These are phyloP conservation scores for Heliconius erato DNA, from an alignment of 2,888 invertebrate species.

Conservation along the genomic window DNA sequence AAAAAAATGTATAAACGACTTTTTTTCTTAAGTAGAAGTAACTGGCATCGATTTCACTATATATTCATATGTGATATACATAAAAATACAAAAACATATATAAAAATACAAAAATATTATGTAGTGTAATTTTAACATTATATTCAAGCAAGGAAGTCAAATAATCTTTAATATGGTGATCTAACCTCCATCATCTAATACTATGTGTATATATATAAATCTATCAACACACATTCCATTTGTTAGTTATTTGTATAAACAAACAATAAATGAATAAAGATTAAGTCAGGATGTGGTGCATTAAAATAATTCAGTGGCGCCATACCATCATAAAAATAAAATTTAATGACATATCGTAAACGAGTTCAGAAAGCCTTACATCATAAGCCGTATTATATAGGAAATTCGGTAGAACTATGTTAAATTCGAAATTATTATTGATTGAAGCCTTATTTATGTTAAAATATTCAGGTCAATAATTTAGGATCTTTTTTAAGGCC, in stretches of 20 bases:
- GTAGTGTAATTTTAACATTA: background rate
- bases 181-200: background rate
- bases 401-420: conserved; percentile 36
- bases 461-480: background rate
- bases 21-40: too few relatives aligned
- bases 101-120: background rate
- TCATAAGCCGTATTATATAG: conserved; percentile 34
- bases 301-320: conserved; percentile 44
- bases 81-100: background rate
- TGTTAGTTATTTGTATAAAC: conserved; percentile 40
- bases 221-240: conserved; percentile 20
- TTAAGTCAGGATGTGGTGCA: conserved; percentile 42
- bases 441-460: background rate
- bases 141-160: background rate
- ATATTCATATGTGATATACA: too few relatives aligned
- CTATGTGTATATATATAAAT: conserved; percentile 14
- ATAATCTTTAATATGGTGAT: background rate
- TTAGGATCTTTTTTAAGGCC: too few relatives aligned
- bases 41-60: too few relatives aligned
- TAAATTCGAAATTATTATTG: background rate
- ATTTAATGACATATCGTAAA: conserved; percentile 40
- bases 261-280: conserved; percentile 41
- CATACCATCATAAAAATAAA: conserved; percentile 44
- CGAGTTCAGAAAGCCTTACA: conserved; percentile 40
- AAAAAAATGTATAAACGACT: too few relatives aligned